These are phyloP conservation scores for Ia io DNA, from an alignment of 2,113 vertebrate genomes.

Conservation along the genomic window DNA sequence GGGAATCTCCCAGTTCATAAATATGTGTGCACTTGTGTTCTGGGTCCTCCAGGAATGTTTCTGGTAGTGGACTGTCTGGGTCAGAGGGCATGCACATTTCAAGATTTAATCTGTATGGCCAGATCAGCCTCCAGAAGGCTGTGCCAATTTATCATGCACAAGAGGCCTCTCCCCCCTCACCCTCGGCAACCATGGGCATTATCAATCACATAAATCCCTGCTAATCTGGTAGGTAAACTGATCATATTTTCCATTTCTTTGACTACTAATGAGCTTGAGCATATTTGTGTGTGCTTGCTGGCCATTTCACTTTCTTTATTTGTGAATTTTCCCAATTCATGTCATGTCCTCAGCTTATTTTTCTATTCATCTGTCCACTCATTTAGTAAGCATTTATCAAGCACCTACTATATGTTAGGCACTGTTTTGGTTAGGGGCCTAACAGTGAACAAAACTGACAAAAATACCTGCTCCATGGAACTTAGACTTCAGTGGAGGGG, in stretches of 20 bases:
- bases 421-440: neutral
- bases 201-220: neutral
- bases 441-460: neutral
- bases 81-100: neutral
- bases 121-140: neutral
- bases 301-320: neutral
- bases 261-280: neutral
- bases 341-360: neutral
- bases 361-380: neutral
- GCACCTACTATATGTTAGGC: neutral
- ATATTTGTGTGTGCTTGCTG: neutral
- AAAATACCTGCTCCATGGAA: neutral
- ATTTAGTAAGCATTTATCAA: neutral
- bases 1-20: neutral
- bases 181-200: neutral
- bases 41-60: neutral
- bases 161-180: neutral
- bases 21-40: neutral
- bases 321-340: neutral
- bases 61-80: neutral
- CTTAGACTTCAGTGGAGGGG: neutral
- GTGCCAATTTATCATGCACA: rapidly evolving
- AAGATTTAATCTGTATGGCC: neutral
- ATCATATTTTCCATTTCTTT: neutral
- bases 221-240: neutral